phyloP scores from a whole-genome alignment of 2,797 vertebrate species.

The Clamator glandarius region DNA sequence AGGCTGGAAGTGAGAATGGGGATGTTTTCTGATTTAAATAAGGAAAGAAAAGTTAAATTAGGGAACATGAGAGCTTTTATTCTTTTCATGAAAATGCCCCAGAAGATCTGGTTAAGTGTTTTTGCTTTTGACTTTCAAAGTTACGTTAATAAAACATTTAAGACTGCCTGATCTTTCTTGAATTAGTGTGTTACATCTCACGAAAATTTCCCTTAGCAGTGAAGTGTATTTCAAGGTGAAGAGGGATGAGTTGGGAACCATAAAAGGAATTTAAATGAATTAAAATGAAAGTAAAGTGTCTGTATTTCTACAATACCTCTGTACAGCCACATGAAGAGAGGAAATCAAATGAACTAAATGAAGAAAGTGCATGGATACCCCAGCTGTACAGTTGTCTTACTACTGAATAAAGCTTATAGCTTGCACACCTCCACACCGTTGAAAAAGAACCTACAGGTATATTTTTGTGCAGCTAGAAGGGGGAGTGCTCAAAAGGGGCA shows the following conservation, averaged over 20 bases:
- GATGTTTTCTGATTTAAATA: neutral
- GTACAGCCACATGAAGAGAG: neutral
- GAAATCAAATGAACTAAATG: neutral
- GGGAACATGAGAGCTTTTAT: neutral
- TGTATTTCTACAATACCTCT: neutral
- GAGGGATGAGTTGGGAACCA: neutral
- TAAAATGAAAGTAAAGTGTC: neutral
- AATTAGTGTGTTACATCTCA: neutral
- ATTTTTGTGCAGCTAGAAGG: neutral
- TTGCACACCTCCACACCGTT: neutral
- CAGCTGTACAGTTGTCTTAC: neutral
- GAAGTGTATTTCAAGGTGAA: neutral
- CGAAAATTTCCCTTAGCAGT: neutral
- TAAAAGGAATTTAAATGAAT: neutral
- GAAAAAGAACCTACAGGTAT: neutral
- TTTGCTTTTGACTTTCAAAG: neutral
- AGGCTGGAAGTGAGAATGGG: neutral
- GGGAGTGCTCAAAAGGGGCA: neutral
- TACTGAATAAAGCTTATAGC: neutral
- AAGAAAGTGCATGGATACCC: neutral
- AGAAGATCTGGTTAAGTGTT: neutral
- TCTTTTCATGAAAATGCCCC: neutral
- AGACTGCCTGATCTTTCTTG: neutral
- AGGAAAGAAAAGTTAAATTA: neutral
- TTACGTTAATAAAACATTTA: neutral